Evolutionary conservation across 92 coral and sea anemone species (phyloP).

Genomic region (Phenganax stokvisi): DNA sequence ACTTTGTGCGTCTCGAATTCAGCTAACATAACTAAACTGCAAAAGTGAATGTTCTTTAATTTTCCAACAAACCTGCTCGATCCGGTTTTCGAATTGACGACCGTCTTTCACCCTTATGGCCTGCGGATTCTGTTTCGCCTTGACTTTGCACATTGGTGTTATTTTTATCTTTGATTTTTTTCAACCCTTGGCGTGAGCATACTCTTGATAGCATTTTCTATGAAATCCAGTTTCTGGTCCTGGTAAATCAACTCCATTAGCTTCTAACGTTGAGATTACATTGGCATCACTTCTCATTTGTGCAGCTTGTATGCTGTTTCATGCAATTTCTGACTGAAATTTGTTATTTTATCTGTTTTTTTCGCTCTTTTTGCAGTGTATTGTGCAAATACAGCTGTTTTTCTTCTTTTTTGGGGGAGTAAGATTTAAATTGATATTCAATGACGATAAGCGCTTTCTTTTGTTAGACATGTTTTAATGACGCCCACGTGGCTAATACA

Average conservation of each 20-base stretch:
- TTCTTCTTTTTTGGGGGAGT: constrained; percentile 28
- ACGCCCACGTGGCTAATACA: background rate
- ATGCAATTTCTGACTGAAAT: constrained; percentile 5
- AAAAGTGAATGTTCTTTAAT: background rate
- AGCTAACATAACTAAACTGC: background rate
- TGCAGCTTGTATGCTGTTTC: constrained; percentile 29
- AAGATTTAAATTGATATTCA: constrained; percentile 13
- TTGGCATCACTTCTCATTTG: background rate
- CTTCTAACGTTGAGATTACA: constrained; percentile 8
- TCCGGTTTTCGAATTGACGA: constrained; percentile 22
- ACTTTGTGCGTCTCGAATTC: background rate
- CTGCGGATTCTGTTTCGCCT: background rate
- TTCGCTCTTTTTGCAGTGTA: constrained; percentile 9
- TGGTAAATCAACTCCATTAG: constrained; percentile 24
- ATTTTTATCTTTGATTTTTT: background rate
- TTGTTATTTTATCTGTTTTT: background rate
- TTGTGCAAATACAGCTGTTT: constrained; percentile 9
- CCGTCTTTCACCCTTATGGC: background rate
- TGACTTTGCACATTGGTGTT: background rate
- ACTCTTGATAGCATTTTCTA: constrained; percentile 17
- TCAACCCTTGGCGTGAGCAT: constrained; percentile 22
- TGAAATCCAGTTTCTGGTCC: constrained; percentile 24
- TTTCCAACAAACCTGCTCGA: constrained; percentile 25
- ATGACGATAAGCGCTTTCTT: constrained; percentile 11
- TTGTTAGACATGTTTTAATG: background rate